Percentiles rank a stretch among this genome's conserved stretches.
Conservation (phyloP, 2,888 invertebrate species). For the Pseudococcus jackbeardsleyi region DNA sequence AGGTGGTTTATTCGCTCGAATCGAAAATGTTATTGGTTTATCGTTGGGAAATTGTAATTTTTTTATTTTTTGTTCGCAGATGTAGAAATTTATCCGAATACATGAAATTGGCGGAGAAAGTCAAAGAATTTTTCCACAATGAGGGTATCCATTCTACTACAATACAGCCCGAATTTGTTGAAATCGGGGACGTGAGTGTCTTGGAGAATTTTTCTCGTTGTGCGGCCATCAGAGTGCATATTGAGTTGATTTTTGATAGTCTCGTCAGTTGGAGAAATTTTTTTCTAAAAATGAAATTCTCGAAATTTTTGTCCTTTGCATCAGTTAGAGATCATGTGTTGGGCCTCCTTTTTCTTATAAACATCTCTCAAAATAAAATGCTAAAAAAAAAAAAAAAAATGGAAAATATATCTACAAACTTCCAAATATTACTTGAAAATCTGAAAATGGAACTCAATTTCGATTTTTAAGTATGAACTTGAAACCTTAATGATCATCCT, state of each 20-base stretch:
- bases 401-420: no score
- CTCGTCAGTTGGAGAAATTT: no score
- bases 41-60: background rate
- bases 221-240: background rate
- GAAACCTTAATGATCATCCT: no score
- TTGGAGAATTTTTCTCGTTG: background rate
- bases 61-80: slow-evolving; percentile 70
- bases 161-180: slow-evolving; percentile 97
- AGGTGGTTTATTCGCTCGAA: slow-evolving; percentile 72
- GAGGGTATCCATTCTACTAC: slow-evolving; percentile 99
- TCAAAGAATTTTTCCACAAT: slow-evolving; percentile 97
- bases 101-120: slow-evolving; percentile 96
- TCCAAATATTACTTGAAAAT: no score
- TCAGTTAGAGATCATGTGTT: no score
- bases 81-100: slow-evolving; percentile 95
- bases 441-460: no score
- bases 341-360: no score
- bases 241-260: background rate
- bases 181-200: slow-evolving; percentile 74
- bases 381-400: no score
- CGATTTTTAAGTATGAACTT: no score
- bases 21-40: background rate
- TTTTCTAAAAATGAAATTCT: no score
- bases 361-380: no score
- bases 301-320: no score